phyloP scores from a whole-genome alignment of 1,140 invertebrate genomes.

The Bombus sibiricus region DNA sequence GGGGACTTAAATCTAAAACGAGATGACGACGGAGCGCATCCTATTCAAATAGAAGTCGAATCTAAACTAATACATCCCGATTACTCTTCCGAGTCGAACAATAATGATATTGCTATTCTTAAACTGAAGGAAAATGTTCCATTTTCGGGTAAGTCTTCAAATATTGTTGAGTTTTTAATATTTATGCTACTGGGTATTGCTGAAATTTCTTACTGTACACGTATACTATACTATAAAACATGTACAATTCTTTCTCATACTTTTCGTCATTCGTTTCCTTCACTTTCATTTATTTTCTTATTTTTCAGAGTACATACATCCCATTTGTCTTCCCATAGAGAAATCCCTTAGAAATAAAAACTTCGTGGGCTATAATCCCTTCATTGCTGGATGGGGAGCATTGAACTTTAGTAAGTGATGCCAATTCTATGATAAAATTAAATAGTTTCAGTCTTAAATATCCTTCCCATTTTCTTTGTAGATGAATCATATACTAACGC shows the following conservation, averaged over 20 bases:
- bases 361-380: constrained; percentile 83
- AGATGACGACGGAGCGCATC: constrained; percentile 85
- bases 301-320: constrained; percentile 70
- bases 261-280: background rate
- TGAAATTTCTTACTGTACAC: too few species aligned
- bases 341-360: constrained; percentile 80
- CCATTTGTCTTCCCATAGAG: constrained; percentile 89
- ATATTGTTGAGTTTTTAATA: background rate
- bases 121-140: constrained; percentile 84
- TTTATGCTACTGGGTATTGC: too few species aligned
- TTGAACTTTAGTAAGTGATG: constrained; percentile 84
- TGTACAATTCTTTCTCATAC: background rate
- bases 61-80: constrained; percentile 55
- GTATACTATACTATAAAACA: too few species aligned
- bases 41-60: constrained; percentile 85
- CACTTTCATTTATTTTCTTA: background rate
- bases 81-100: too few species aligned
- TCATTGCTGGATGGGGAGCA: constrained; percentile 91
- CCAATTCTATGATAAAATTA: background rate
- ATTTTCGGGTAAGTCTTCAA: constrained; percentile 83
- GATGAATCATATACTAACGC: constrained; percentile 85
- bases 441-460: background rate
- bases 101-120: constrained; percentile 89
- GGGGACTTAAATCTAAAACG: constrained; percentile 88
- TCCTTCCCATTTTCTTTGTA: constrained; percentile 70